Percentiles rank a stretch among this genome's conserved stretches.
These are phyloP conservation scores for Cyclopterus lumpus DNA, from an alignment of 2,797 vertebrate species.

Conservation along the genomic window DNA sequence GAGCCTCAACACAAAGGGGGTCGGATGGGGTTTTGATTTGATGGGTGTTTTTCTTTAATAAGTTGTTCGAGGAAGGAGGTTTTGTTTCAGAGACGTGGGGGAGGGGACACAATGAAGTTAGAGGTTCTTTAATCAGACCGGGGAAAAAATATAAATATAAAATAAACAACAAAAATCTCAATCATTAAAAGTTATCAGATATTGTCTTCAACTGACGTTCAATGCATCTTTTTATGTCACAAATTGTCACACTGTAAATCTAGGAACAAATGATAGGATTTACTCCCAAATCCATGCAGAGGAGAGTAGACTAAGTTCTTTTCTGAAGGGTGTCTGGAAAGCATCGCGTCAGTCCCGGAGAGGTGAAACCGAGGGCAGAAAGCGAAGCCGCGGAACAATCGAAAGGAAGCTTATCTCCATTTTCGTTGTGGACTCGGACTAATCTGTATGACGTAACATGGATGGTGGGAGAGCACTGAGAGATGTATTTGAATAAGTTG, in stretches of 20 bases:
- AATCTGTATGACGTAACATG: not conserved
- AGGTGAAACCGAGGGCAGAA: not conserved
- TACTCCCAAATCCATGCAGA: not conserved
- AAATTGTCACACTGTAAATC: not conserved
- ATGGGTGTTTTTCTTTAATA: not conserved
- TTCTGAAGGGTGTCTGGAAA: not conserved
- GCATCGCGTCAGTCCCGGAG: not conserved
- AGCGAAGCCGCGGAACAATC: not conserved
- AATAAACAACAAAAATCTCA: not conserved
- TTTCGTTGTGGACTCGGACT: not conserved
- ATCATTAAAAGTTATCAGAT: not conserved
- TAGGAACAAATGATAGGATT: not conserved
- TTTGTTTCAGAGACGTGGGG: not conserved
- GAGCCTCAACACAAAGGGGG: not conserved
- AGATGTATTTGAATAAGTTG: not conserved
- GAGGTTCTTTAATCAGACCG: not conserved
- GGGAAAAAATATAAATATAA: not conserved
- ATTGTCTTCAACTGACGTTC: not conserved
- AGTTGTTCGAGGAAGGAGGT: not conserved
- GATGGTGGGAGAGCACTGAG: not conserved
- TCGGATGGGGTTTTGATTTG: conserved; percentile 12
- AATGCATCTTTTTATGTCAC: not conserved
- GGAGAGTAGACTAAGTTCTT: not conserved
- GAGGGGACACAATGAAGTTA: no score
- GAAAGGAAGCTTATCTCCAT: not conserved